phyloP scores from a whole-genome alignment of 1,140 invertebrate species.

The Drosophila ananassae region DNA sequence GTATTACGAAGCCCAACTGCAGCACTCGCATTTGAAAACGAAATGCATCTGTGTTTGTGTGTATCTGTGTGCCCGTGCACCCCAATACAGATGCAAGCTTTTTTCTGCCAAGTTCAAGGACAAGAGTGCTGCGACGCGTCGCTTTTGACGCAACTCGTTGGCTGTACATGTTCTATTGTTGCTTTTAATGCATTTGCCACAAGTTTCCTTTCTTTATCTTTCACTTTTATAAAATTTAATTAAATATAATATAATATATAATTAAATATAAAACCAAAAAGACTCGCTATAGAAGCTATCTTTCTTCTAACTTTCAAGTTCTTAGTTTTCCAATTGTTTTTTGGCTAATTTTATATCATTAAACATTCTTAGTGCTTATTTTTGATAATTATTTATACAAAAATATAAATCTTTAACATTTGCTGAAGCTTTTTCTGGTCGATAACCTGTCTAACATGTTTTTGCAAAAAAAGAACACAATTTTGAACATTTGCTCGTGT shows the following conservation, averaged over 20 bases:
- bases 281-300: too few relatives aligned
- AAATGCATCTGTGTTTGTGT: constrained; percentile 6
- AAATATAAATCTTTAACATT: neutral
- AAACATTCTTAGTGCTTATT: neutral
- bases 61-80: constrained; percentile 25
- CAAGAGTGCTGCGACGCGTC: constrained; percentile 56
- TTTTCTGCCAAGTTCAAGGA: constrained; percentile 73
- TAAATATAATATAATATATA: neutral
- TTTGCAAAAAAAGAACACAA: neutral
- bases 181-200: constrained; percentile 11
- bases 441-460: constrained; percentile 1
- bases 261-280: neutral
- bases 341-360: neutral
- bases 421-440: neutral
- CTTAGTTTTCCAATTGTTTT: too few relatives aligned
- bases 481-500: too few relatives aligned
- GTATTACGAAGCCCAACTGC: constrained; percentile 21
- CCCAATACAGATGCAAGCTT: constrained; percentile 21
- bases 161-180: constrained; percentile 33
- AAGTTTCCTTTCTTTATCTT: constrained; percentile 34
- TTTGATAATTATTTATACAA: neutral
- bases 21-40: constrained; percentile 40
- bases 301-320: too few relatives aligned
- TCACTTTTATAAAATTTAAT: neutral
- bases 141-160: constrained; percentile 61